Evolutionary conservation across 2,888 invertebrate species (phyloP).

Genomic region (Aelia acuminata): DNA sequence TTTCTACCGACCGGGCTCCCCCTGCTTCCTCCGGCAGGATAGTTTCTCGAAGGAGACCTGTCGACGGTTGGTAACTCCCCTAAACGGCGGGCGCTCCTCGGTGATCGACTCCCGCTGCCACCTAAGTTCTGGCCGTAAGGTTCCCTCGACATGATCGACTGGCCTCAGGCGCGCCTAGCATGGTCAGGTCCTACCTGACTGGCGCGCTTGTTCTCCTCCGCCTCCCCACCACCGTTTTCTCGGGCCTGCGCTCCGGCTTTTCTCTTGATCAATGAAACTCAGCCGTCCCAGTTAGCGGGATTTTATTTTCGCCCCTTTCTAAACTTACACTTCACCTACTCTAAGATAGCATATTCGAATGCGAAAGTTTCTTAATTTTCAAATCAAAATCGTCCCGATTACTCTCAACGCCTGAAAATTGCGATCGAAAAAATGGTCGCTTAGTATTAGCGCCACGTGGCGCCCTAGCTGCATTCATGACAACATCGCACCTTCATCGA

Average conservation of each 20-base stretch:
- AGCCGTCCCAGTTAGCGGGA: slow-evolving; percentile 59
- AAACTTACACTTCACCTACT: slow-evolving; percentile 57
- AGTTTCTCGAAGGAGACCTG: slow-evolving; percentile 88
- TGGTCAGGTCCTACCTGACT: slow-evolving; percentile 64
- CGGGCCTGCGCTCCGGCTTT: slow-evolving; percentile 65
- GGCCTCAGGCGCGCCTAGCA: slow-evolving; percentile 58
- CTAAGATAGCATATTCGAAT: slow-evolving; percentile 47
- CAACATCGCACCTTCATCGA: background rate
- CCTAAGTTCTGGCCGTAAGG: slow-evolving; percentile 73
- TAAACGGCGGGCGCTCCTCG: slow-evolving; percentile 77
- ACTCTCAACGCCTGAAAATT: background rate
- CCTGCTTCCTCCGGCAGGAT: slow-evolving; percentile 75
- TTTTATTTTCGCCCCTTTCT: slow-evolving; percentile 61
- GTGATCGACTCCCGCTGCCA: slow-evolving; percentile 78
- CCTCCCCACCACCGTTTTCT: slow-evolving; percentile 64
- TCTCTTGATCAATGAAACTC: slow-evolving; percentile 71
- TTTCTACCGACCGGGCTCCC: slow-evolving; percentile 68
- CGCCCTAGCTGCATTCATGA: background rate
- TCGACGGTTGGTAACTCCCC: slow-evolving; percentile 87
- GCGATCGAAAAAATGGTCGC: background rate
- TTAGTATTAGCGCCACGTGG: background rate
- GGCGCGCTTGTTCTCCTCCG: slow-evolving; percentile 66
- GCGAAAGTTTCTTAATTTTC: background rate
- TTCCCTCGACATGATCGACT: slow-evolving; percentile 74
- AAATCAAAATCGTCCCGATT: background rate